Evolutionary conservation across 2,113 vertebrate species (phyloP), one percentile per base, ranked within the genome.

Genomic region (Erpornis zantholeuca): DNA sequence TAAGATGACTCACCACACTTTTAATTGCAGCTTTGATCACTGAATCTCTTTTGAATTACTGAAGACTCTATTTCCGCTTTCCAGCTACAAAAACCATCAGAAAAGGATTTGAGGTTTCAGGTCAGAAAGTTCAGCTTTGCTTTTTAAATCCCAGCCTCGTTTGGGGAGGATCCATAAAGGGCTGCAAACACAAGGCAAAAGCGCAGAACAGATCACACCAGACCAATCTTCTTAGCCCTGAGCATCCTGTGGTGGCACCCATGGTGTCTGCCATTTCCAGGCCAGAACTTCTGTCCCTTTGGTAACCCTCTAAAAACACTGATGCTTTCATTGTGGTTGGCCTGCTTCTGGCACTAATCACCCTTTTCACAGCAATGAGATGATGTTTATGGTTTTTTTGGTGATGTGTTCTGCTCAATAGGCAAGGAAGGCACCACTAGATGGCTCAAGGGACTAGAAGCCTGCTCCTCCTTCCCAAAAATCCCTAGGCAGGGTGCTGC

Each of bases 1-100:
- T 64, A 17, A 86, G 83, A 79, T 94, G 94, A 95, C 69, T 97
- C 94, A 94, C 86, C 88, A 79, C 9, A 6, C 60, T 57, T 52
- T 42, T 96, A 94, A 92, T 81, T 95, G 82, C 77, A 94, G 72
- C 94, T 96, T 95, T 92, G 95, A 96, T 93, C 85, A 57, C 57
- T 75, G 75, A 90, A 96, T 95, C 88, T 90, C 89, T 86, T 81
- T 75, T 38, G 72, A 86, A 86, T 97, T 83, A 86, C 92, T 71
- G 60, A 65, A 81, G 82, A 61, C 35, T 70, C 73, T 23, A 56
- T 81, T 96, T 93, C 92, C 22, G 3, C 65, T 95, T 88, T 57
- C 68, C 64, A 65, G 72, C 78, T 33, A 90, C 77, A 31, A 85
- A 94, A 92, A 61, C 36, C 88, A 71, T 33, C 90, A 93, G 90